Percentiles rank a stretch among this genome's conserved stretches.
Evolutionary conservation across 2,888 invertebrate genomes (phyloP).

Genomic region (Koerneria pararmatus): DNA sequence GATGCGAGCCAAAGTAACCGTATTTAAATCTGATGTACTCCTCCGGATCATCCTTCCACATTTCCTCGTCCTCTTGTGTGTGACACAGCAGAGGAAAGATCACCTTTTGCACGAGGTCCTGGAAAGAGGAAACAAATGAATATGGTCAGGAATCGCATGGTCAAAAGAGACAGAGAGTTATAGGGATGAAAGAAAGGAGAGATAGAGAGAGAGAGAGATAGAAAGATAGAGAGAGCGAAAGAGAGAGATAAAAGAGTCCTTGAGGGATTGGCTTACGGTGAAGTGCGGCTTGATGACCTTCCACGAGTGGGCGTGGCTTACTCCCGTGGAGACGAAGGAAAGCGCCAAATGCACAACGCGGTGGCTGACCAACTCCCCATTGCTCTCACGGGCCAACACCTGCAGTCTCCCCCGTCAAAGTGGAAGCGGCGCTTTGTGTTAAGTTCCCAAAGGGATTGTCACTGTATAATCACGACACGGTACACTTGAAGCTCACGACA

Average conservation of each 20-base stretch:
- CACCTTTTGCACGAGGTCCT: constrained; percentile 84
- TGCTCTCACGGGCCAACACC: neutral
- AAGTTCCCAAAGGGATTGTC: too few relatives aligned
- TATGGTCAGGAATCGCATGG: too few relatives aligned
- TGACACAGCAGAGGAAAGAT: constrained; percentile 94
- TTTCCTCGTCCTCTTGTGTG: constrained; percentile 85
- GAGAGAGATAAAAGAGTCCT: too few relatives aligned
- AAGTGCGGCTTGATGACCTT: constrained; percentile 92
- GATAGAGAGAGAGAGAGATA: neutral
- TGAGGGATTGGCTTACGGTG: constrained; percentile 63
- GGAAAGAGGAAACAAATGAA: neutral
- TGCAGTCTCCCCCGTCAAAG: too few relatives aligned
- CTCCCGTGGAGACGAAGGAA: constrained; percentile 72
- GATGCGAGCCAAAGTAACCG: too few relatives aligned
- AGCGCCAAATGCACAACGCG: constrained; percentile 77
- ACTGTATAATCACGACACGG: too few relatives aligned
- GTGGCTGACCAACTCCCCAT: constrained; percentile 9
- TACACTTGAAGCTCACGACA: neutral
- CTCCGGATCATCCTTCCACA: constrained; percentile 91
- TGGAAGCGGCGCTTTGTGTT: too few relatives aligned
- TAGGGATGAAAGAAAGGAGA: too few relatives aligned
- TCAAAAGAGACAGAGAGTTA: too few relatives aligned
- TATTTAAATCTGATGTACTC: constrained; percentile 95
- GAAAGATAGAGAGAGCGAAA: neutral
- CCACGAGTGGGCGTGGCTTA: constrained; percentile 82